Evolutionary conservation across 2,113 vertebrate species (phyloP), one percentile per base, ranked within the genome.

Genomic region (Noctilio leporinus): DNA sequence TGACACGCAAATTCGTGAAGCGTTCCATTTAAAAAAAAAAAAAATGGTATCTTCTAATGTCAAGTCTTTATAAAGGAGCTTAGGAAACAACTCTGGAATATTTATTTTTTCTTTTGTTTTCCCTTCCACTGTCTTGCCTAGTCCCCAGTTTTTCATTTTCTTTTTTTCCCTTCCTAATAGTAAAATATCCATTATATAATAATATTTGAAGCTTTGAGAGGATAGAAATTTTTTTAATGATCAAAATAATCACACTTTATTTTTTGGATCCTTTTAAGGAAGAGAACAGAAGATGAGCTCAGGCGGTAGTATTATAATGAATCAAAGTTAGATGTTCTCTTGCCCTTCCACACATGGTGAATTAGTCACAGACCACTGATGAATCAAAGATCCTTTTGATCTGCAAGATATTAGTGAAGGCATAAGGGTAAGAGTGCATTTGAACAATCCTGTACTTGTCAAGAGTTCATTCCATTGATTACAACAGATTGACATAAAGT

Each of bases 351-450:
- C 26, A 75, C 7, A 43, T 38, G 38, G 38, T 55, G n/a, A 78
- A 64, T 93, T 64, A 70, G 40, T 85, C 77, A 90, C n/a, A 83
- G 62, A 86, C 28, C n/a, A n/a, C 20, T 83, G 84, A 64, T 92
- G 57, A 92, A 78, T 89, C 90, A 92, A 59, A 51, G 24, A n/a
- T 70, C 24, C 17, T 55, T 86, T 93, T 92, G 89, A 72, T 93
- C 86, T 95, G 82, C 35, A 88, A 88, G 89, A 77, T 75, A 91
- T 93, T 93, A 96, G 75, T 15, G 35, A 80, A 97, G 75, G 4
- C 75, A 20, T 28, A 69, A 77, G 45, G 64, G 72, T 49, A 89
- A 94, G 49, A 95, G 70, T 57, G 53, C 47, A 88, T 69, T 82
- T 38, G 40, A 89, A 86, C 43, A 94, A 91, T 92, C 82, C 73